Base-by-base conservation (phyloP, 2,113 vertebrate species). In the Dasyornis broadbenti region DNA sequence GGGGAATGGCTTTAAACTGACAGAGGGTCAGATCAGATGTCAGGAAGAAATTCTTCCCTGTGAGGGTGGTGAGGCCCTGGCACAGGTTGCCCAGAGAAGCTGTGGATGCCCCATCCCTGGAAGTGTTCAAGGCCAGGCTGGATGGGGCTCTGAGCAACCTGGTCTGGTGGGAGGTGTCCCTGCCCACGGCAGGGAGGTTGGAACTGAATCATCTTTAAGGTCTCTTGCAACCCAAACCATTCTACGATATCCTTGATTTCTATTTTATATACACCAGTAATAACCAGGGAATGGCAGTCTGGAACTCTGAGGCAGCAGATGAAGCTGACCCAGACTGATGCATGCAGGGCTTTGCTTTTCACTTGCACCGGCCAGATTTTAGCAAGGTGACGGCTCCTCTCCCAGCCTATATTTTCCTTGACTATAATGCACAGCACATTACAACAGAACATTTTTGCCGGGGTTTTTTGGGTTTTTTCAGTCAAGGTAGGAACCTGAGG, bases 101-200 rank as follows among this genome's bases (percentile, higher is more conserved):
- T 69, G 45, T 44, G 54, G 22, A 1, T 60, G 18, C 39, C 22
- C 15, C 33, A 60, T 39, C 28, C 39, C 28, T 33, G 54, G 33
- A 23, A 60, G 9, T 37, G 21, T 33, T 3, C 45, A 15, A 19
- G 39, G 15, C 33, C 64, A 39, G 54, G 15, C 0, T 86, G 63
- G 73, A 28, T 16, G 28, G n/a, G 0, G 19, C n/a, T 16, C 8
- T 7, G 28, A 45, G 18, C 18, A 39, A 1, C 45, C 39, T 69
- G 54, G 11, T 0, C 0, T 44, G 0, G 54, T 4, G 23, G 5
- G 1, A n/a, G 2, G 15, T 39, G 22, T 28, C 27, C 33, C 44
- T 61, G 22, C 6, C 17, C 15, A 33, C 14, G 37, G 18, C 45
- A 44, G 27, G 2, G 7, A n/a, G 1, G 8, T 12, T 77, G 33